Conservation (phyloP, 2,113 vertebrate species). For the Oryctolagus cuniculus region DNA sequence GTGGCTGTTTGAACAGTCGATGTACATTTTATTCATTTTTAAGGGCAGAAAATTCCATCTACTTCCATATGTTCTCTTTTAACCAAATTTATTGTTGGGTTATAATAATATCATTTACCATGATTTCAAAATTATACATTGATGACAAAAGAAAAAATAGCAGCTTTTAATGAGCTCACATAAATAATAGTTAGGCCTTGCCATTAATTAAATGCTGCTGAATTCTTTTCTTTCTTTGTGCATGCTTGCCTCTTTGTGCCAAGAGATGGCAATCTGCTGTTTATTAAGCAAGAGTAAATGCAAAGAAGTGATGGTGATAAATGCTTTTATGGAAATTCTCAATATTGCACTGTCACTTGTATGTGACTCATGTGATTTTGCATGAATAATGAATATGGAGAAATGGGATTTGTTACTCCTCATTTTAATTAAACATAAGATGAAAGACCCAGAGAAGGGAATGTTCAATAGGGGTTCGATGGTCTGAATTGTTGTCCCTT, state of each 20-base stretch:
- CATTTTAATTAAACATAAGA: constrained; percentile 72
- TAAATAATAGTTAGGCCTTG: constrained; percentile 11
- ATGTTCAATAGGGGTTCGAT: background rate
- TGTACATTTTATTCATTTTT: background rate
- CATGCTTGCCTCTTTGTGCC: background rate
- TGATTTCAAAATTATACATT: constrained; percentile 59
- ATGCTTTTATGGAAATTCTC: constrained; percentile 61
- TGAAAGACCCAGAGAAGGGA: constrained; percentile 1
- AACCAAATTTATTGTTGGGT: constrained; percentile 44
- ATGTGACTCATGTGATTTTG: constrained; percentile 49
- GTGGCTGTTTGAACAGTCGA: background rate
- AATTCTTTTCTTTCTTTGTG: constrained; percentile 17
- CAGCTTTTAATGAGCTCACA: constrained; percentile 48
- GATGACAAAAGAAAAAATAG: background rate
- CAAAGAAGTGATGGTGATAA: background rate
- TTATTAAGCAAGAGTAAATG: constrained; percentile 56
- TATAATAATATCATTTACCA: constrained; percentile 39
- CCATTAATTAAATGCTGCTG: constrained; percentile 65
- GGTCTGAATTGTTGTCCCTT: background rate
- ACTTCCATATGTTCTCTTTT: background rate
- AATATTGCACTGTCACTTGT: constrained; percentile 59
- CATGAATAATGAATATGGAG: constrained; percentile 59
- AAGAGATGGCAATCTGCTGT: constrained; percentile 48
- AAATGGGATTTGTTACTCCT: constrained; percentile 58
- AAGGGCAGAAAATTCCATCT: background rate